These are phyloP conservation scores for Oenanthe oenanthe DNA, from an alignment of 2,113 vertebrate genomes.

Conservation along the genomic window DNA sequence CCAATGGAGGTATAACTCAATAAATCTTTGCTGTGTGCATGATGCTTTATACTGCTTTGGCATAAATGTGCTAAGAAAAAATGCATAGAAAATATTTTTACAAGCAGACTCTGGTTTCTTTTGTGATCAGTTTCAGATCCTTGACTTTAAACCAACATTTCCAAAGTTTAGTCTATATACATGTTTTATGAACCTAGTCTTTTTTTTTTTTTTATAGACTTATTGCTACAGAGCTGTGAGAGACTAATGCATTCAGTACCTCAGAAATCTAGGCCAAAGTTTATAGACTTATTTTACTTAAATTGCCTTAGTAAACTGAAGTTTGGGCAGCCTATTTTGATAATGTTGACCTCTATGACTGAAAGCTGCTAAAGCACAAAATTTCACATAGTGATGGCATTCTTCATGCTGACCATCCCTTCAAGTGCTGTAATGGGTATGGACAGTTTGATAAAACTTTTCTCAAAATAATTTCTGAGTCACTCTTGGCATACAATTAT, in stretches of 20 bases:
- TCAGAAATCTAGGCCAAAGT: neutral
- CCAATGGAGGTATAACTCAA: neutral
- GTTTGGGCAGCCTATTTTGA: neutral
- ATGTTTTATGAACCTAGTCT: neutral
- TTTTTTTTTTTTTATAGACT: neutral
- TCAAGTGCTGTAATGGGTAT: neutral
- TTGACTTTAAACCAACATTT: conserved; percentile 12
- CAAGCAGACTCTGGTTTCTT: neutral
- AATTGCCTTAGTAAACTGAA: neutral
- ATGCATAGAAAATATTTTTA: conserved; percentile 30
- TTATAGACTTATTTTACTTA: neutral
- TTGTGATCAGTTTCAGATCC: neutral
- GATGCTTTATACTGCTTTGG: neutral
- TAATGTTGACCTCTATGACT: neutral
- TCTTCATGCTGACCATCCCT: neutral
- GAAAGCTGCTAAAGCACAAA: neutral
- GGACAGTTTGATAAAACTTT: neutral
- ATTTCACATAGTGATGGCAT: neutral
- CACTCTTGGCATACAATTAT: neutral
- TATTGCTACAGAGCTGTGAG: neutral
- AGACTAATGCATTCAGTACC: neutral
- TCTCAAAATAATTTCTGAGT: neutral
- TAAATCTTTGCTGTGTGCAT: neutral
- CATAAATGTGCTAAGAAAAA: conserved; percentile 28
- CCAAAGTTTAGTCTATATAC: conserved; percentile 7